A percentile compares a stretch with the other conserved stretches of the same genome.
Evolutionary conservation across 2,888 invertebrate genomes (phyloP).

Genomic region (Polymixis lichenea): DNA sequence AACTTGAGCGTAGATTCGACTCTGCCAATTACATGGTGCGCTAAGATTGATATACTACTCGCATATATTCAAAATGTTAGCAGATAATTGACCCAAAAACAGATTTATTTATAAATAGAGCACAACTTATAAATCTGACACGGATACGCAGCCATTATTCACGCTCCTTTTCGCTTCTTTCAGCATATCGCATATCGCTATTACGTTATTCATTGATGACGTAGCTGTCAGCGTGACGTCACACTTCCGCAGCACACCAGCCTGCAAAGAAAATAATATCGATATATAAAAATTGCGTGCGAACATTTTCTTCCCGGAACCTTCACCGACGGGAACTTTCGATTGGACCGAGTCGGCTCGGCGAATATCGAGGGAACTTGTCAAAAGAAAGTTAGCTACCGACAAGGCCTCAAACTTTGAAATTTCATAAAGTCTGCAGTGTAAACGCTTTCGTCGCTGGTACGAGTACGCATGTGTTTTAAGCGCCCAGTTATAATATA

Average conservation of each 20-base stretch:
- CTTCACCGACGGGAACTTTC: slow-evolving; percentile 58
- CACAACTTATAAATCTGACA: slow-evolving; percentile 18
- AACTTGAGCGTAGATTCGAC: too few species aligned
- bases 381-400: slow-evolving; percentile 76
- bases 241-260: slow-evolving; percentile 40
- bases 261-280: slow-evolving; percentile 42
- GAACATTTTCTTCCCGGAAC: slow-evolving; percentile 47
- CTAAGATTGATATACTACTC: not conserved
- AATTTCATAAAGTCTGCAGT: slow-evolving; percentile 70
- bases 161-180: slow-evolving; percentile 31
- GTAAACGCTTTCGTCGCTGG: slow-evolving; percentile 66
- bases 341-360: slow-evolving; percentile 66
- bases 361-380: slow-evolving; percentile 73
- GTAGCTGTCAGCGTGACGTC: slow-evolving; percentile 47
- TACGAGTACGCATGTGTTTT: slow-evolving; percentile 64
- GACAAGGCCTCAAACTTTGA: slow-evolving; percentile 72
- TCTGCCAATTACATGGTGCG: not conserved
- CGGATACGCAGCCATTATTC: slow-evolving; percentile 42
- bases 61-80: not conserved
- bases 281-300: slow-evolving; percentile 50
- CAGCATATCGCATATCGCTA: slow-evolving; percentile 37
- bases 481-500: slow-evolving; percentile 53
- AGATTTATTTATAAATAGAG: not conserved
- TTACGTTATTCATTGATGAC: slow-evolving; percentile 55
- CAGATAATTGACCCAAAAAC: not conserved